These are phyloP conservation scores for Thermophis baileyi DNA, from an alignment of 2,113 vertebrate species.

Conservation along the genomic window DNA sequence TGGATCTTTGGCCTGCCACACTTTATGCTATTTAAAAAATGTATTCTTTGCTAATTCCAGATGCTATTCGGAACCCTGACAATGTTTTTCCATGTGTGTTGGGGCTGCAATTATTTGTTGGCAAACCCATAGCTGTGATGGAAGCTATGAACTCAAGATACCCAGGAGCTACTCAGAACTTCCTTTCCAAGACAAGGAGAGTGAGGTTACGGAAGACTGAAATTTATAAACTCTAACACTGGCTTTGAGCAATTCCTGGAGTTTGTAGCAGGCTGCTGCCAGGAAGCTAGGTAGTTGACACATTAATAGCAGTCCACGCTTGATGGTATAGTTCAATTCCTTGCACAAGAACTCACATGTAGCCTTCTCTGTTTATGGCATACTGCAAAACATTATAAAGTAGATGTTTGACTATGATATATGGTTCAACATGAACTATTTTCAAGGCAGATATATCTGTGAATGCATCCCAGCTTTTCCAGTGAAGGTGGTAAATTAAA, in stretches of 20 bases:
- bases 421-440: neutral
- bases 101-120: neutral
- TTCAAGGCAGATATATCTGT: neutral
- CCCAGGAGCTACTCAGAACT: neutral
- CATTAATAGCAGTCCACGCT: neutral
- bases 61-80: too few species aligned
- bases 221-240: neutral
- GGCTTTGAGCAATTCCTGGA: neutral
- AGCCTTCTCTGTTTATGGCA: neutral
- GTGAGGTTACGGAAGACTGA: neutral
- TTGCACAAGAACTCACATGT: neutral
- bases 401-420: neutral
- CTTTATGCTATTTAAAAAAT: too few species aligned
- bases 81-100: neutral
- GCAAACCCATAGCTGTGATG: neutral
- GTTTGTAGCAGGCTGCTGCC: neutral
- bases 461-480: neutral
- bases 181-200: neutral
- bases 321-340: neutral
- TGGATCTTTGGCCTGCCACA: too few species aligned
- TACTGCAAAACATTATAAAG: neutral
- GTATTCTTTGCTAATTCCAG: too few species aligned
- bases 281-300: neutral
- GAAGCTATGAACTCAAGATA: neutral
- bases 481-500: neutral